Evolutionary conservation across 2,888 invertebrate genomes (phyloP), one percentile per base, ranked within the genome.

Genomic region (Ophioninae sp.): DNA sequence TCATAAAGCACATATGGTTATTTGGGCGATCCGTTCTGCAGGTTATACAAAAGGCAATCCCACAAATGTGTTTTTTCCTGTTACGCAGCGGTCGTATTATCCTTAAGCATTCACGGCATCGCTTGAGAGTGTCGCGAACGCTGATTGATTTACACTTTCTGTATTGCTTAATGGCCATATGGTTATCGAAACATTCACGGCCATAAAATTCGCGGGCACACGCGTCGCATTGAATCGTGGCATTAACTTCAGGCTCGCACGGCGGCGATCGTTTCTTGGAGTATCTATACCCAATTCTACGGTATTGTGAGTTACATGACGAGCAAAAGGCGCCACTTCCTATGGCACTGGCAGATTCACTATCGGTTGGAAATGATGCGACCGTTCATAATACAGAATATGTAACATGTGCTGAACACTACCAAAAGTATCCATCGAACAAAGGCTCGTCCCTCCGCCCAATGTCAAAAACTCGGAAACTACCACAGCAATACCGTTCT

Each of bases 311-410:
- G n/a, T n/a, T 13, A 7, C 22, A 17, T 71, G 64, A 0, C 78
- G 37, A n/a, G 20, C n/a, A n/a, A n/a, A n/a, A n/a, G n/a, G n/a
- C n/a, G n/a, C n/a, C n/a, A n/a, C n/a, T n/a, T n/a, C n/a, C n/a
- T n/a, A n/a, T n/a, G n/a, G 77, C 77, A 1, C 63, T 13, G 22
- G 30, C 1, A 69, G 20, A 63, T 78, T 78, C 22, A 63, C 13
- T 37, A 78, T 69, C 1, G 63, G 77, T 20, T 71, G 61, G 37
- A 64, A 78, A 37, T 78, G 69, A 13, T 69, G 63, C 37, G 69
- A 78, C 6, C 63, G 51, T 8, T 78, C 69, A 13, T 64, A 69
- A 78, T 69, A 69, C 30, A 78, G 51, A n/a, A 78, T 78, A 56
- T 78, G 39, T 8, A 78, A n/a, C 13, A 56, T 69, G 2, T 63